These are phyloP conservation scores for Pissodes strobi DNA, from an alignment of 1,140 invertebrate genomes.

Conservation along the genomic window DNA sequence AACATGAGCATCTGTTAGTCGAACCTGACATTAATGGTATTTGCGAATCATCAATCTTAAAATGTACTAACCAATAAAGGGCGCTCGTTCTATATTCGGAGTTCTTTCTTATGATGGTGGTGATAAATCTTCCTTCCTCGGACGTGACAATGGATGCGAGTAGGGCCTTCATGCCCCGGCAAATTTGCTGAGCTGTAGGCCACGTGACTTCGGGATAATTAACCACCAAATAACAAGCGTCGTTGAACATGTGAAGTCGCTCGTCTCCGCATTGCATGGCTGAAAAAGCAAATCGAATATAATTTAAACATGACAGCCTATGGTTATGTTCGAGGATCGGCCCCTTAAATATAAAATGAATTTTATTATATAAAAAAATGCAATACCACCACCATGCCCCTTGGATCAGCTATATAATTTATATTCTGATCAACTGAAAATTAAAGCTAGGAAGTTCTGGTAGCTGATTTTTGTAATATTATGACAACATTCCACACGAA, in stretches of 20 bases:
- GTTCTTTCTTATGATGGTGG: conserved; percentile 65
- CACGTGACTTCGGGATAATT: conserved; percentile 74
- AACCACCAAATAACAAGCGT: conserved; percentile 72
- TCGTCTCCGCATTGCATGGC: conserved; percentile 66
- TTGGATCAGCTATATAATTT: too few relatives aligned
- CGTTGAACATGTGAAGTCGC: conserved; percentile 66
- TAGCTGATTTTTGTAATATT: too few relatives aligned
- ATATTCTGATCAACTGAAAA: too few relatives aligned
- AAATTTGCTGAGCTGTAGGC: conserved; percentile 73
- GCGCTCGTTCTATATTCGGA: conserved; percentile 69
- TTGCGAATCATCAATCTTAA: not conserved
- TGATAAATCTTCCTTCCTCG: conserved; percentile 69
- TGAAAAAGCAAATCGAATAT: conserved; percentile 37
- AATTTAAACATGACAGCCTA: not conserved
- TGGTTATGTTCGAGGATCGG: too few relatives aligned
- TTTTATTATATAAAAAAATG: too few relatives aligned
- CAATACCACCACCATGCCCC: too few relatives aligned
- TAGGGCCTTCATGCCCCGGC: conserved; percentile 65
- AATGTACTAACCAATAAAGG: conserved; percentile 67
- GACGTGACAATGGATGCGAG: conserved; percentile 64
- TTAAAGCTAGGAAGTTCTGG: too few relatives aligned
- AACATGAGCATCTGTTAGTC: too few relatives aligned
- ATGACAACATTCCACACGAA: too few relatives aligned
- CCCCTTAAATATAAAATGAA: not conserved
- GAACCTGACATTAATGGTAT: too few relatives aligned